Base-by-base conservation (phyloP, 53 echinoderm and acorn worm species). In the Paracentrotus lividus region DNA sequence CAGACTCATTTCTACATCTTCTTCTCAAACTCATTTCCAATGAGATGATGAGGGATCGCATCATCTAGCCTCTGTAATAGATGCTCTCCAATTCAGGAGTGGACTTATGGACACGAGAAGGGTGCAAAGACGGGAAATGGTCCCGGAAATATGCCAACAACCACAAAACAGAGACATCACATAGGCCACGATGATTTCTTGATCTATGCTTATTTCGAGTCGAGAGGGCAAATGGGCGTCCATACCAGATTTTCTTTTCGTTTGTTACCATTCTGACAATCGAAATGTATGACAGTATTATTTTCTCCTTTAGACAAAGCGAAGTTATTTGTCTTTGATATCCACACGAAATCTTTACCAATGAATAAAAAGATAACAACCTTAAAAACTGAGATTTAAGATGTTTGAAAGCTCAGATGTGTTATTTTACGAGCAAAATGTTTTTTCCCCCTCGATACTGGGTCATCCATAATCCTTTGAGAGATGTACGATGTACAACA, bases 51-150 rank as follows among this genome's bases (percentile, higher is more conserved):
- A 86, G 16, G 56, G 86, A 86, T 53, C 56, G 86, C 86, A 86
- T 86, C 86, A 81, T 81, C 47, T 47, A n/a, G 33, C 7, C 8
- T 33, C 5, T 56, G 56, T 56, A 86, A 86, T 86, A 56, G 86
- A 56, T 56, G 86, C 86, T 56, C 53, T 56, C 53, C 55, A 38
- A 56, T n/a, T 56, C 64, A 43, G 89, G 59, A 61, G 65, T 89
- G 89, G 89, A 69, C 91, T 90, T 47, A 90, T 68, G 75, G 75
- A 45, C 91, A 69, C 91, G 91, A 27, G 45, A 32, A 69, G 91
- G 72, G 91, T 90, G 91, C 67, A 72, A 72, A 53, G 75, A 90
- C 56, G 91, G 91, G 91, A 90, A 90, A 72, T 72, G 72, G 69
- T 49, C 54, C 69, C 91, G 91, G 91, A 90, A 90, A 72, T 72